These are phyloP conservation scores for Miichthys miiuy DNA, from an alignment of 2,797 vertebrate genomes.

Conservation along the genomic window DNA sequence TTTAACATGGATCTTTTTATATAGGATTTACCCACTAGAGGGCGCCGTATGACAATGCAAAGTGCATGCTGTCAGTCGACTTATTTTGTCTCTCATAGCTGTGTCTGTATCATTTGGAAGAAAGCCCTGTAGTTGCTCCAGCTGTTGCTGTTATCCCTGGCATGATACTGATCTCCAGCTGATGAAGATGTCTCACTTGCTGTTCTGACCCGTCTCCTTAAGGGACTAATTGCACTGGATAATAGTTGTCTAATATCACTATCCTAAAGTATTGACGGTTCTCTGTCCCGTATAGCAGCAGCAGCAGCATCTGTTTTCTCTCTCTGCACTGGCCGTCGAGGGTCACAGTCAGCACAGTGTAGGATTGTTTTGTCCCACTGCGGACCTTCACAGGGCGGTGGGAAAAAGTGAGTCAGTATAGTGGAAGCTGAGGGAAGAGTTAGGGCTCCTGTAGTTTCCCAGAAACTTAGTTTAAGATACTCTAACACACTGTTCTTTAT, in stretches of 20 bases:
- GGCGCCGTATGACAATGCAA: constrained; percentile 43
- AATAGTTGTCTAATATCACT: constrained; percentile 17
- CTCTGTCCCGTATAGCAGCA: not conserved
- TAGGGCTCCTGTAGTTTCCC: not conserved
- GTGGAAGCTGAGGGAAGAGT: constrained; percentile 20
- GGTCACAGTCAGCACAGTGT: constrained; percentile 31
- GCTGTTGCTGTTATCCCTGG: not conserved
- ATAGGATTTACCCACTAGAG: constrained; percentile 44
- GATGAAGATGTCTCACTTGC: constrained; percentile 34
- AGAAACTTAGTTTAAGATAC: not conserved
- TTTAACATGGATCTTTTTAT: not conserved
- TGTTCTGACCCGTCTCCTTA: constrained; percentile 16
- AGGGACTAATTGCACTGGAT: constrained; percentile 34
- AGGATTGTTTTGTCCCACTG: constrained; percentile 40
- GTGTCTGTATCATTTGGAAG: not conserved
- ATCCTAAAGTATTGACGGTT: constrained; percentile 1
- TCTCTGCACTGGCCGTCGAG: constrained; percentile 11
- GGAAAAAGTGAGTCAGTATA: constrained; percentile 52
- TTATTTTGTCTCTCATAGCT: not conserved
- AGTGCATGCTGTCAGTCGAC: not conserved
- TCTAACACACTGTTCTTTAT: not conserved
- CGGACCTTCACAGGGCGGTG: constrained; percentile 22
- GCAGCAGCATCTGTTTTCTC: constrained; percentile 59
- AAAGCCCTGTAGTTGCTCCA: not conserved
- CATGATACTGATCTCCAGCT: constrained; percentile 6